Percentiles rank a stretch among this genome's conserved stretches.
These are phyloP conservation scores for Morone saxatilis DNA, from an alignment of 2,113 vertebrate species.

Conservation along the genomic window DNA sequence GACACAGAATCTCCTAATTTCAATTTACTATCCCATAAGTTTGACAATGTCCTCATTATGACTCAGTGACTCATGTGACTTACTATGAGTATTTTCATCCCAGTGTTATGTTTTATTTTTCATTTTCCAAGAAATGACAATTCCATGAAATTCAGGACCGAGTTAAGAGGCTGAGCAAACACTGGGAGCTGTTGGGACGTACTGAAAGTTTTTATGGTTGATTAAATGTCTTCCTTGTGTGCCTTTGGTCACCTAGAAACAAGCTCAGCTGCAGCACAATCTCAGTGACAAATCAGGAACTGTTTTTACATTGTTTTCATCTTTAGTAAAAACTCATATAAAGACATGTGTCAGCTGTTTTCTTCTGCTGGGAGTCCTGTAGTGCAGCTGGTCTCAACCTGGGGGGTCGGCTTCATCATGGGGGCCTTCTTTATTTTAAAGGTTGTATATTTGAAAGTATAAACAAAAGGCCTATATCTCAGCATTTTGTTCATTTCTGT, in stretches of 20 bases:
- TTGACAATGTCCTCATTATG: neutral
- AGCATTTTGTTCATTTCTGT: no score
- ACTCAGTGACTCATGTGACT: neutral
- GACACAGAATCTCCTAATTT: neutral
- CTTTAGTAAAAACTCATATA: slow-evolving; percentile 13
- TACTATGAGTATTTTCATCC: neutral
- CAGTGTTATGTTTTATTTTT: no score
- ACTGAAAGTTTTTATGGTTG: slow-evolving; percentile 16
- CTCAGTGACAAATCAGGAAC: slow-evolving; percentile 10
- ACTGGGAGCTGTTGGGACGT: neutral
- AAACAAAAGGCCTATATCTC: no score
- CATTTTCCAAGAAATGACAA: no score
- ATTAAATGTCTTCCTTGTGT: slow-evolving; percentile 42
- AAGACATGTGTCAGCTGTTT: neutral
- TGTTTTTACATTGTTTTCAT: neutral
- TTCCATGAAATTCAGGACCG: neutral
- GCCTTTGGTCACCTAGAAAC: slow-evolving; percentile 38
- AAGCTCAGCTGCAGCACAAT: slow-evolving; percentile 8
- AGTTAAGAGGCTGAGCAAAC: neutral
- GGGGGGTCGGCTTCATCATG: no score
- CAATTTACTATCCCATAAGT: no score
- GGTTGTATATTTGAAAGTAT: no score
- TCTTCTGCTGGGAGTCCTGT: neutral
- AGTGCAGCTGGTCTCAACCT: no score
- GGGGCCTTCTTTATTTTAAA: no score